Evolutionary conservation across 2,113 vertebrate species (phyloP).

Genomic region (Carollia perspicillata): DNA sequence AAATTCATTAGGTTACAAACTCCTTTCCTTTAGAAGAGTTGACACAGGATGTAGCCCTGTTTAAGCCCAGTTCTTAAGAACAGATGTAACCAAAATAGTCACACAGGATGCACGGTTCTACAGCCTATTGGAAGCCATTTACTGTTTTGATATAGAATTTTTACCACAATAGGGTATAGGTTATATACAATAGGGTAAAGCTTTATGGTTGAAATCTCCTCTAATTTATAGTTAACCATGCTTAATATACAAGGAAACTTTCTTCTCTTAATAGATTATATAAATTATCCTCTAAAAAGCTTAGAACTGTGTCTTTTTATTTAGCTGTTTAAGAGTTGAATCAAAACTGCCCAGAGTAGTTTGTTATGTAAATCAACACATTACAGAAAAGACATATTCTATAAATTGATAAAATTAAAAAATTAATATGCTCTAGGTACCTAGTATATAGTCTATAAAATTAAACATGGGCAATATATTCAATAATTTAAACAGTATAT

Average conservation of each 20-base stretch:
- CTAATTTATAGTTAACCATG: not conserved
- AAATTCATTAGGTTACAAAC: not conserved
- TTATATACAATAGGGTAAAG: not conserved
- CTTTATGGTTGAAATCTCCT: not conserved
- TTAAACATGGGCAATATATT: not conserved
- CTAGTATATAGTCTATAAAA: not conserved
- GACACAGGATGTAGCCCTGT: not conserved
- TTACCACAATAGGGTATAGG: not conserved
- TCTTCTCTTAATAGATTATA: not conserved
- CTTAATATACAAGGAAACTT: not conserved
- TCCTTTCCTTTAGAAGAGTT: not conserved
- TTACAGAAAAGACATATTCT: not conserved
- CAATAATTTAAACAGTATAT: not conserved
- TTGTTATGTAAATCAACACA: not conserved
- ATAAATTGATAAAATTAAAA: not conserved
- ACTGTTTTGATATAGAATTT: not conserved
- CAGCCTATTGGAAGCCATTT: not conserved
- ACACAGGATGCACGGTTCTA: not conserved
- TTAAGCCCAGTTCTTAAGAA: not conserved
- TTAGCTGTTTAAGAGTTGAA: not conserved
- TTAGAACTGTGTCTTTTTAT: not conserved
- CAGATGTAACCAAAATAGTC: not conserved
- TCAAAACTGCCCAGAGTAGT: not conserved
- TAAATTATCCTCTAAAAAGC: not conserved
- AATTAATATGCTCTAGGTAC: not conserved